Conservation (phyloP, 2,888 invertebrate genomes). For the Agrochola lychnidis region DNA sequence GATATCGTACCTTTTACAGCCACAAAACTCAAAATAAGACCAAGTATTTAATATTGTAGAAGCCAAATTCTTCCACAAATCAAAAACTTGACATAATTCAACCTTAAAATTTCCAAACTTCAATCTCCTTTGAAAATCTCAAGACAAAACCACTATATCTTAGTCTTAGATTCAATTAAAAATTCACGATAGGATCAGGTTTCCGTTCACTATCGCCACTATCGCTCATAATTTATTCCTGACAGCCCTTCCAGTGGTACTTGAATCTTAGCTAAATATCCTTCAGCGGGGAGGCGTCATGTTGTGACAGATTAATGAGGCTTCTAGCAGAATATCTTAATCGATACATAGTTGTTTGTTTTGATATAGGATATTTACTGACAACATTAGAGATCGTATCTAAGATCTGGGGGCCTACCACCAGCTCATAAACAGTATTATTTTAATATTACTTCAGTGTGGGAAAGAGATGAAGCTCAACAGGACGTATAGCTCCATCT, state of each 20-base stretch:
- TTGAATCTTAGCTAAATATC: slow-evolving; percentile 49
- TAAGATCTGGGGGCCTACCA: no score
- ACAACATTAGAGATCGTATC: slow-evolving; percentile 4
- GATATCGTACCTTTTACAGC: background rate
- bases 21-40: background rate
- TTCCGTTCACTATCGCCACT: slow-evolving; percentile 22
- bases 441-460: no score
- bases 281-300: slow-evolving; percentile 46
- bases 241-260: slow-evolving; percentile 35
- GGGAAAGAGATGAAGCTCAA: no score
- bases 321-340: slow-evolving; percentile 55
- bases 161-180: slow-evolving; percentile 46
- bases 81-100: slow-evolving; percentile 7
- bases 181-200: slow-evolving; percentile 39
- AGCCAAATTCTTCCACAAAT: slow-evolving; percentile 3
- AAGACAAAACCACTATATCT: slow-evolving; percentile 1
- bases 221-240: slow-evolving; percentile 44
- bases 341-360: slow-evolving; percentile 33
- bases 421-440: no score
- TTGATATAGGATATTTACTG: slow-evolving; percentile 27
- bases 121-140: slow-evolving; percentile 9
- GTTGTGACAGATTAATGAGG: slow-evolving; percentile 56
- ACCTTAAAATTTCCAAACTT: background rate
- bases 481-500: no score
- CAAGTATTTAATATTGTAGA: background rate